Conservation (phyloP, 2,797 vertebrate genomes). For the Brachyrhaphis roseni region DNA sequence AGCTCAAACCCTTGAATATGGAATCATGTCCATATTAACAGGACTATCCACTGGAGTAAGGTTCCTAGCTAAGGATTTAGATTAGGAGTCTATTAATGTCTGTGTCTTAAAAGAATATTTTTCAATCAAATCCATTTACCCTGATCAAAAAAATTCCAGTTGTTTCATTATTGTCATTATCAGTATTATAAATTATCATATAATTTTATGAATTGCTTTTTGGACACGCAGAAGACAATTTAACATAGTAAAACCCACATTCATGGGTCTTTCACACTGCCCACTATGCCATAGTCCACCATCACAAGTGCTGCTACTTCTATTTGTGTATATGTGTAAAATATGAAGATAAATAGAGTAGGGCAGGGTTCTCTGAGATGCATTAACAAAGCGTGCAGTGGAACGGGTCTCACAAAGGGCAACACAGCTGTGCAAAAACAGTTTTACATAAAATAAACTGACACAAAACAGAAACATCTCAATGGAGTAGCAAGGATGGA, state of each 20-base stretch:
- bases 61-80: background rate
- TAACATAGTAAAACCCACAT: background rate
- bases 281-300: conserved; percentile 19
- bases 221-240: background rate
- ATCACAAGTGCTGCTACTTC: conserved; percentile 14
- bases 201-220: background rate
- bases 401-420: conserved; percentile 49
- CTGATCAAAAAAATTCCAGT: background rate
- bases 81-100: background rate
- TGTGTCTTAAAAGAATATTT: background rate
- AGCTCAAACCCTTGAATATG: background rate
- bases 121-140: background rate
- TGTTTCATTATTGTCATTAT: background rate
- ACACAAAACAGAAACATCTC: conserved; percentile 75
- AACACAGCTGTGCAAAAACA: conserved; percentile 61
- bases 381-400: conserved; percentile 67
- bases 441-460: conserved; percentile 68
- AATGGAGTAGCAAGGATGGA: conserved; percentile 60
- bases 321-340: conserved; percentile 12
- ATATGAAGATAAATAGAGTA: conserved; percentile 55
- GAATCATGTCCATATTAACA: background rate
- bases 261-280: background rate
- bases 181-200: background rate
- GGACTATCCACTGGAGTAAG: background rate
- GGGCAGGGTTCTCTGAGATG: conserved; percentile 58